Conservation (phyloP, 2,113 vertebrate genomes). For the Brachyhypopomus occidentalis region DNA sequence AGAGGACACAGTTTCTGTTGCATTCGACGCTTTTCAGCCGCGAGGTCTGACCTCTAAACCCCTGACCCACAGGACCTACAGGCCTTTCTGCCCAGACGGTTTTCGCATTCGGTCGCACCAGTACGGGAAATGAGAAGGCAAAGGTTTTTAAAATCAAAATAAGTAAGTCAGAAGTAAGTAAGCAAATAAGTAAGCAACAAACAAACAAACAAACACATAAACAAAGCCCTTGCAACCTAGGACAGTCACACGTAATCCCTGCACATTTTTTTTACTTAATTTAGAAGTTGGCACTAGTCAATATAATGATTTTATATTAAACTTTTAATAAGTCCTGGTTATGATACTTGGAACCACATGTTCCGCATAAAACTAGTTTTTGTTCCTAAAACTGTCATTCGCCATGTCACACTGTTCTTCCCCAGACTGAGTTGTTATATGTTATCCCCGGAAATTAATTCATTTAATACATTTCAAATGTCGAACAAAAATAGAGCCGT, state of each 20-base stretch:
- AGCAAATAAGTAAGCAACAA: background rate
- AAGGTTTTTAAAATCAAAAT: background rate
- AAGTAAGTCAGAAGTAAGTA: background rate
- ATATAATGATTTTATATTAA: no score
- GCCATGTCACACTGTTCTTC: no score
- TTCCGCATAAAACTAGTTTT: background rate
- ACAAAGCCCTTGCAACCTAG: background rate
- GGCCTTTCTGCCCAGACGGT: constrained; percentile 80
- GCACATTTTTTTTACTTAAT: background rate
- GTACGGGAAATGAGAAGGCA: constrained; percentile 4
- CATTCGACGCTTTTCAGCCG: constrained; percentile 94
- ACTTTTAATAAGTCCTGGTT: background rate
- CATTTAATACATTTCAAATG: background rate
- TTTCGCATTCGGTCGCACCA: constrained; percentile 72
- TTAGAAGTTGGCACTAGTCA: background rate
- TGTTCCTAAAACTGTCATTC: background rate
- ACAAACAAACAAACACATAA: background rate
- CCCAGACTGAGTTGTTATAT: no score
- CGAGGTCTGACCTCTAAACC: constrained; percentile 98
- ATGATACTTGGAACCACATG: background rate
- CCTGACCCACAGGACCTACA: constrained; percentile 95
- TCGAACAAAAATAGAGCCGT: background rate
- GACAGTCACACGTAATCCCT: background rate
- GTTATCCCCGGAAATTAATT: background rate
- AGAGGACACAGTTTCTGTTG: constrained; percentile 96